Base-by-base conservation (phyloP, 2,888 invertebrate species). In the Cheilosia pagana region DNA sequence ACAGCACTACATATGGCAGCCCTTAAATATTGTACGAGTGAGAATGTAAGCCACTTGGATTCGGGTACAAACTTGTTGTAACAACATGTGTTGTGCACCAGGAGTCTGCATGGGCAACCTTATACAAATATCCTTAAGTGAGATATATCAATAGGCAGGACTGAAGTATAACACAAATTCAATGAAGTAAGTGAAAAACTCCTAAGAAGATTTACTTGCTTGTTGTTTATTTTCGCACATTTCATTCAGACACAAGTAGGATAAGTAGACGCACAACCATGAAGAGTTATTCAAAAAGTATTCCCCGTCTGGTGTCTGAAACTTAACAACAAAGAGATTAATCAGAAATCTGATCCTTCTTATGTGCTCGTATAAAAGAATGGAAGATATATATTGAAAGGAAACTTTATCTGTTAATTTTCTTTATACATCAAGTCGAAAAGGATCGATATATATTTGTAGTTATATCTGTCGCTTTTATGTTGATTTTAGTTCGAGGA, bases 141-240 rank as follows among this genome's bases (percentile, higher is more conserved):
- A 31, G 23, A 55, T 39, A 21, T n/a, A 72, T 19, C 57, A 10
- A 28, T 55, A 28, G 35, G 28, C 28, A 25, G 23, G 39, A 16
- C 23, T 41, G 45, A 1, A 3, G 2, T 25, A 5, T 25, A 50
- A 60, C 53, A 63, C 16, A 48, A 68, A 81, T 81, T 75, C 43
- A 75, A 70, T 70, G 63, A 63, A 70, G 63, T 70, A 52, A 63
- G 41, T 70, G 50, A 76, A 70, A 75, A 53, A 53, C 67, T 60
- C 35, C 67, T 62, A 48, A 55, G n/a, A 12, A 57, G 62, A 62
- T 62, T 62, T 68, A 68, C n/a, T 70, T 21, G 45, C 43, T 21
- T 62, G 62, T 67, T 74, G 74, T 74, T 81, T 81, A 81, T 68
- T 53, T 39, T 21, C 10, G 31, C 31, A 35, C 31, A 63, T 35